A percentile compares a stretch with the other conserved stretches of the same genome.
Conservation (phyloP, 2,113 vertebrate genomes). For the Petaurus breviceps region DNA sequence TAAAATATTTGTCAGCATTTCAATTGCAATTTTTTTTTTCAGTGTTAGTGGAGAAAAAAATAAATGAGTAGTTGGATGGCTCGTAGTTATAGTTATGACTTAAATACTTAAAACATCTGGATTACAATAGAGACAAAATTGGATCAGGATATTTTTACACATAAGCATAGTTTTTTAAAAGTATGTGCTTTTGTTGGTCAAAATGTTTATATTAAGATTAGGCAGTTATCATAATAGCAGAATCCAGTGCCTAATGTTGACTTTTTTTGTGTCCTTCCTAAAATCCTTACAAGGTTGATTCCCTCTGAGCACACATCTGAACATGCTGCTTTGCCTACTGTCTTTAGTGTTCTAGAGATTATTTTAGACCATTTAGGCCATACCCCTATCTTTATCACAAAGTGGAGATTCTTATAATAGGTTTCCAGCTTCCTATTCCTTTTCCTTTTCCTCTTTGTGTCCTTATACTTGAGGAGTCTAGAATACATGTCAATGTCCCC, state of each 20-base stretch:
- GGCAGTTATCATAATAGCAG: background rate
- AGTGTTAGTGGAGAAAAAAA: conserved; percentile 23
- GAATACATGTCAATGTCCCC: no score
- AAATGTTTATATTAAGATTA: background rate
- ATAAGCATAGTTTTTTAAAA: conserved; percentile 51
- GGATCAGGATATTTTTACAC: conserved; percentile 39
- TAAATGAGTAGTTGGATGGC: conserved; percentile 9
- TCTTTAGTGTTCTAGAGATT: background rate
- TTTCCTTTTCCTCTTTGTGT: no score
- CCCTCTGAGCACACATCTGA: no score
- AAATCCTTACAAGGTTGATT: background rate
- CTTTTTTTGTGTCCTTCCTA: background rate
- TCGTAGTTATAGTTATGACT: conserved; percentile 26
- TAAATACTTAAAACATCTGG: conserved; percentile 29
- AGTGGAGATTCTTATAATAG: no score
- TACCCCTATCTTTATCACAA: no score
- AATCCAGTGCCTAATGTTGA: background rate
- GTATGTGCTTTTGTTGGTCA: conserved; percentile 8
- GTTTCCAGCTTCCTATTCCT: no score
- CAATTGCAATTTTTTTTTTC: conserved; percentile 36
- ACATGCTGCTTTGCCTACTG: background rate
- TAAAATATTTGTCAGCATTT: conserved; percentile 8
- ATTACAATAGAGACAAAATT: conserved; percentile 32
- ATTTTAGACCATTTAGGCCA: background rate
- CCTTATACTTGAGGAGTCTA: no score